phyloP scores from a whole-genome alignment of 30 jellyfish, hydroid and myxozoan species.

The Morbakka virulenta region DNA sequence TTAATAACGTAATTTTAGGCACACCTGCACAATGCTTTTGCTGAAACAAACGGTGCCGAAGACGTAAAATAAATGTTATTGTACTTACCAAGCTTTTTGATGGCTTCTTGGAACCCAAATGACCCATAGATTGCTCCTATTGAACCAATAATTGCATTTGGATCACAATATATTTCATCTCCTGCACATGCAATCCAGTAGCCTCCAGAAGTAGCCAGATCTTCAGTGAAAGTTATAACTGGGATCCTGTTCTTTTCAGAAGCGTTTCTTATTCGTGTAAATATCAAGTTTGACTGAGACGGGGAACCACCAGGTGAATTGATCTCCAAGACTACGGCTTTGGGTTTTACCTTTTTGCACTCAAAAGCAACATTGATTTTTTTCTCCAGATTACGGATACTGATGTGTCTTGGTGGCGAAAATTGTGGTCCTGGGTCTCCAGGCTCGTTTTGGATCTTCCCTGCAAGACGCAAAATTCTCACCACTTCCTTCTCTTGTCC shows the following conservation, averaged over 20 bases:
- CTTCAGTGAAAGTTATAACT: conserved; percentile 64
- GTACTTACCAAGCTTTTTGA: conserved; percentile 47
- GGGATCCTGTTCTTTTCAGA: conserved; percentile 54
- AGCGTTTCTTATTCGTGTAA: conserved; percentile 38
- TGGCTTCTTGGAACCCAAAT: conserved; percentile 58
- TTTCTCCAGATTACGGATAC: conserved; percentile 36
- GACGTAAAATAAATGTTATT: background rate
- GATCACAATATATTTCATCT: conserved; percentile 70
- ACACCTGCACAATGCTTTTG: too few species aligned
- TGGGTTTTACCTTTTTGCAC: conserved; percentile 58
- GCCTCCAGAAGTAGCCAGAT: conserved; percentile 81
- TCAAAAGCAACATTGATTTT: conserved; percentile 70
- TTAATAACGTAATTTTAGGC: too few species aligned
- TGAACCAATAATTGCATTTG: conserved; percentile 71
- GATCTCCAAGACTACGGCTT: conserved; percentile 64
- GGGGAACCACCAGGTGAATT: conserved; percentile 88
- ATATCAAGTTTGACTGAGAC: conserved; percentile 72
- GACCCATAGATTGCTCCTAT: conserved; percentile 59
- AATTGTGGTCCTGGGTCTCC: background rate
- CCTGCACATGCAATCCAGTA: conserved; percentile 92
- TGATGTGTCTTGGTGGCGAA: background rate
- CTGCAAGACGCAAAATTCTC: background rate
- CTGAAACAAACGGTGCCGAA: too few species aligned
- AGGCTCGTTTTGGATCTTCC: background rate
- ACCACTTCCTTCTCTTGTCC: background rate